Percentiles rank a stretch among this genome's conserved stretches.
Conservation (phyloP, 2,797 vertebrate species). For the Vespertilio murinus region DNA sequence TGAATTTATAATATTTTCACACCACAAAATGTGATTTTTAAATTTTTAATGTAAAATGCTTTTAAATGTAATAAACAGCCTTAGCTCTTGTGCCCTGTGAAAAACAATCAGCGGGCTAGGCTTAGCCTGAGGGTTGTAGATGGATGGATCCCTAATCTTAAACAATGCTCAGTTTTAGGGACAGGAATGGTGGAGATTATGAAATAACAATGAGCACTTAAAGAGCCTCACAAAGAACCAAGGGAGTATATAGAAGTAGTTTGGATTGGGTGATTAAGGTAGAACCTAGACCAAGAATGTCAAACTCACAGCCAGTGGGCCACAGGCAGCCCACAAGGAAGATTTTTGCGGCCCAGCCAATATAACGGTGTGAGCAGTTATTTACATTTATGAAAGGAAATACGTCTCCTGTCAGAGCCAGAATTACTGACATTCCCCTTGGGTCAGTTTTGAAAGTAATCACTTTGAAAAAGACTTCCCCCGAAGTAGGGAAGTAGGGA, state of each 20-base stretch:
- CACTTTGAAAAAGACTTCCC: no score
- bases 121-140: neutral
- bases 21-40: neutral
- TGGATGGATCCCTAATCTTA: neutral
- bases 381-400: no score
- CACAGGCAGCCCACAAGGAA: no score
- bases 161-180: neutral
- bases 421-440: no score
- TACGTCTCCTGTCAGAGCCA: no score
- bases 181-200: neutral
- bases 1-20: slow-evolving; percentile 29
- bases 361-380: no score
- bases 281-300: neutral
- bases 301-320: no score
- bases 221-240: neutral
- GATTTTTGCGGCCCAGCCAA: no score
- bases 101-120: neutral
- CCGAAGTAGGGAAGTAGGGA: no score
- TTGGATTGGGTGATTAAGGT: neutral
- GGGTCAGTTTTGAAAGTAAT: no score
- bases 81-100: neutral
- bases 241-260: neutral
- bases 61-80: neutral
- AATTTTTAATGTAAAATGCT: slow-evolving; percentile 3
- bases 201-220: neutral